Evolutionary conservation across 2,113 vertebrate species (phyloP).

Genomic region (Phodopus roborovskii): DNA sequence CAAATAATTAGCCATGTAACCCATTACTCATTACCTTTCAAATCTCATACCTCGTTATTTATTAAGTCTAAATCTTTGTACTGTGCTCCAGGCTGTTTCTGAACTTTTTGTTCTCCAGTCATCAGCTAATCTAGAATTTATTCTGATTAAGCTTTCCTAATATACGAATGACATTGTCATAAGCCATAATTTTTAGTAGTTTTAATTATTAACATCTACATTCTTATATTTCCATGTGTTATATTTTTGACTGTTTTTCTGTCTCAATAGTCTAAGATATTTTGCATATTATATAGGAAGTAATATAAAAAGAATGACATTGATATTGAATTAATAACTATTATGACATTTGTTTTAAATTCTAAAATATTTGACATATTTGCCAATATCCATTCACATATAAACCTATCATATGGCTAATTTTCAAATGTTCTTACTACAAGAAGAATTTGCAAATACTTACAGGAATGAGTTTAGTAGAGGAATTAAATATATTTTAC

Average conservation of each 20-base stretch:
- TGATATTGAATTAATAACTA: not conserved
- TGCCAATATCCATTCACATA: not conserved
- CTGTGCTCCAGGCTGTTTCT: not conserved
- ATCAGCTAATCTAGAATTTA: not conserved
- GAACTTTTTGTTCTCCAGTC: not conserved
- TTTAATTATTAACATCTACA: not conserved
- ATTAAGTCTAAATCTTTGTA: not conserved
- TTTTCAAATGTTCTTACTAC: not conserved
- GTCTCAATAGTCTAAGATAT: not conserved
- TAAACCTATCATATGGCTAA: not conserved
- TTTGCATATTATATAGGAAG: not conserved
- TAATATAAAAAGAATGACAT: not conserved
- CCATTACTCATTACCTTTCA: not conserved
- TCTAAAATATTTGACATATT: not conserved
- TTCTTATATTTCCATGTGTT: not conserved
- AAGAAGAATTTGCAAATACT: not conserved
- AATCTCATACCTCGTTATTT: not conserved
- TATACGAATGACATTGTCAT: not conserved
- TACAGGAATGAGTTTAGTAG: not conserved
- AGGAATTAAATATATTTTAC: not conserved
- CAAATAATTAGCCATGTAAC: slow-evolving; percentile 1
- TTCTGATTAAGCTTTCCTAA: not conserved
- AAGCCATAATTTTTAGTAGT: not conserved
- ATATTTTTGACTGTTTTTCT: not conserved
- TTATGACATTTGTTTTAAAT: not conserved